Base-by-base conservation (phyloP, 2,113 vertebrate genomes). In the Chaetodon auriga region DNA sequence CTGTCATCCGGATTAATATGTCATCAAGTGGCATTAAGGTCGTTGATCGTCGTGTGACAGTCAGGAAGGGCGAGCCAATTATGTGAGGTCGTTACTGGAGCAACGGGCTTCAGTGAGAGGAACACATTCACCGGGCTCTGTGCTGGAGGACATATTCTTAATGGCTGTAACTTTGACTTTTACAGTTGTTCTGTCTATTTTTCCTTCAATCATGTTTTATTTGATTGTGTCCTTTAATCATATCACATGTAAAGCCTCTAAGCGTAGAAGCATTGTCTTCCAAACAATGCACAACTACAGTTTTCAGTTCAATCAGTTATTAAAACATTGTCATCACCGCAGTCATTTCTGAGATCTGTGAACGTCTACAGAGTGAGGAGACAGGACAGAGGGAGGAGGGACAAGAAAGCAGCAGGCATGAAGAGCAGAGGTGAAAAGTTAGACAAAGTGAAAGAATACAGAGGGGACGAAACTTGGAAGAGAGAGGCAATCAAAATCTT, bases 1-100 rank as follows among this genome's bases (percentile, higher is more conserved):
- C 69, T 23, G 75, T 76, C 76, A 65, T 86, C 51, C 38, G 46
- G 89, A 90, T 83, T 80, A 83, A 61, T 2, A 60, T 69, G 83
- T 81, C 89, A 81, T 81, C 64, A 35, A 75, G 71, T 65, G 4
- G 74, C 74, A 70, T 72, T 79, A 72, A 69, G 78, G 80, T 75
- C 55, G 15, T 12, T 30, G 80, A 66, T 65, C 7, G 51, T 62
- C 8, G 30, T 54, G 38, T 62, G 82, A 79, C 79, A 61, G 75
- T 77, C 23, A 7, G 71, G 35, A 80, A 73, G 66, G 84, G 19
- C 13, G 15, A 80, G 68, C 57, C 75, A 85, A 82, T 82, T 74
- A 82, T 46, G 23, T 61, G 66, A 80, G 71, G 62, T 41, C 0
- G 23, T 8, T 45, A 38, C 23, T 13, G 65, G 13, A 70, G 64